Conservation (phyloP, 2,113 vertebrate species). For the Callopanchax toddi region DNA sequence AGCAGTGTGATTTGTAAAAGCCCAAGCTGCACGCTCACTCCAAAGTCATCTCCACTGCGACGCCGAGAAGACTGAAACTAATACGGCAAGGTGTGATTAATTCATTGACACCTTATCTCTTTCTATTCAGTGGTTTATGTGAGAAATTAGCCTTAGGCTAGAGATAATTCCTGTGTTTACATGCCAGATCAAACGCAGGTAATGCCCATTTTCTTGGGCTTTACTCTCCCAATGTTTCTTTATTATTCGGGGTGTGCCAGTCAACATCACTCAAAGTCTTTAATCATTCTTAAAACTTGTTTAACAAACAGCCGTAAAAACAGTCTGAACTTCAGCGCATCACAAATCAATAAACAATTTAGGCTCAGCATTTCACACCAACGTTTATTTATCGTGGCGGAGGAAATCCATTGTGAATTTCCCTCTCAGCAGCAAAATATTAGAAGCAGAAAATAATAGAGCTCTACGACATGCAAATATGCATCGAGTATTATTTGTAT, state of each 20-base stretch:
- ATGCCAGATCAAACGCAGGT: not conserved
- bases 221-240: not conserved
- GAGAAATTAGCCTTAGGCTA: slow-evolving; percentile 20
- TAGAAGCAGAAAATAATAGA: not conserved
- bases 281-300: slow-evolving; percentile 1
- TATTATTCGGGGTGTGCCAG: not conserved
- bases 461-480: not conserved
- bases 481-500: not conserved
- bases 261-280: not conserved
- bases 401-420: slow-evolving; percentile 7
- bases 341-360: slow-evolving; percentile 7
- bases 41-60: slow-evolving; percentile 25
- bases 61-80: slow-evolving; percentile 45
- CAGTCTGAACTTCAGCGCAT: not conserved
- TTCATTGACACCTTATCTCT: slow-evolving; percentile 46
- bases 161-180: slow-evolving; percentile 18
- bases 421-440: not conserved
- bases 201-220: slow-evolving; percentile 12
- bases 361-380: not conserved
- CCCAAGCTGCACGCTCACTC: slow-evolving; percentile 23
- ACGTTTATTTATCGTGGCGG: not conserved
- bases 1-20: slow-evolving; percentile 62
- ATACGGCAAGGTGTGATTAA: slow-evolving; percentile 53
- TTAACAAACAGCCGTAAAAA: not conserved
- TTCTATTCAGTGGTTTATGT: slow-evolving; percentile 20